Evolutionary conservation across 2,113 vertebrate genomes (phyloP), one percentile per base, ranked within the genome.

Genomic region (Rhabdomys dilectus): DNA sequence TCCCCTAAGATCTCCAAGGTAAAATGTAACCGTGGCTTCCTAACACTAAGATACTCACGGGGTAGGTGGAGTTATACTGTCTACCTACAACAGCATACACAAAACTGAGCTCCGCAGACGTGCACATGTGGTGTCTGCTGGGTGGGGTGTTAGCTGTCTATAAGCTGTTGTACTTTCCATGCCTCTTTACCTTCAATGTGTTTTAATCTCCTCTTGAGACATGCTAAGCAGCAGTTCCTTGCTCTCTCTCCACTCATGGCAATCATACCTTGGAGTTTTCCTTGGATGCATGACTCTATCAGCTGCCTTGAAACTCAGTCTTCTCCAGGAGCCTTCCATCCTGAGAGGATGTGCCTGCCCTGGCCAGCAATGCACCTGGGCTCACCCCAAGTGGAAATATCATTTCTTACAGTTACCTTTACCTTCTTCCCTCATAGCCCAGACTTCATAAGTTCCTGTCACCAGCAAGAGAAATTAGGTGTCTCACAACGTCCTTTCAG

Each of bases 381-480:
- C 26, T 86, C 17, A 42, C 34, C 66, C 66, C 53, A 73, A 81
- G 72, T 42, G 53, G 72, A 48, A 93, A 77, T 4, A n/a, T 86
- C 78, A 22, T 90, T 85, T 31, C 68, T 17, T 13, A 22, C 26
- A 29, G 82, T 68, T 4, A 34, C 4, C 62, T 84, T 94, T 76
- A 45, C 4, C 60, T 53, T 73, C 26, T 31, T 45, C 70, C 77
- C 4, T 19, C 21, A 48, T 22, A 42, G 42, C 60, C 70, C 36
- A 78, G 91, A 78, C 84, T 97, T 96, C 95, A 94, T 91, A 96
- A 97, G 70, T 73, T 94, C 68, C 82, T 80, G 64, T 89, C 68
- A n/a, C 73, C 86, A 53, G 87, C 95, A 92, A 84, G 88, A 53
- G 3, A 95, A 98, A 98, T 96, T 91, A 96, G 75, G 88, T 96